phyloP scores from a whole-genome alignment of 1,140 invertebrate species.

The Heterodera schachtii region DNA sequence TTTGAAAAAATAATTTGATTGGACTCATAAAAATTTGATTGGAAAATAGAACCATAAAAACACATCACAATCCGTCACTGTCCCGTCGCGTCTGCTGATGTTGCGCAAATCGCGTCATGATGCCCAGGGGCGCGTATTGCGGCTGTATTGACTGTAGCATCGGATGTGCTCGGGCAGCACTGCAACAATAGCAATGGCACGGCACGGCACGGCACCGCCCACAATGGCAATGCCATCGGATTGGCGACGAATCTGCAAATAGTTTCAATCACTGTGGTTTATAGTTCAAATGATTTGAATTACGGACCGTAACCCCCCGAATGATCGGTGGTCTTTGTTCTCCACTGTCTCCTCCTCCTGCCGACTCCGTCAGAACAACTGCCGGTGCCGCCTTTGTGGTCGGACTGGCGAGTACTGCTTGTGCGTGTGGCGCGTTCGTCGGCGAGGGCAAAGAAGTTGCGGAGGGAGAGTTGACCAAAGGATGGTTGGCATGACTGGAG shows the following conservation, averaged over 20 bases:
- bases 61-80: constrained; percentile 1
- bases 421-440: constrained; percentile 46
- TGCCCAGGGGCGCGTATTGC: not conserved
- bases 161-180: not conserved
- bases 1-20: too few relatives aligned
- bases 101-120: constrained; percentile 18
- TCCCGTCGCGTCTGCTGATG: constrained; percentile 37
- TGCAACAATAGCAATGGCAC: constrained; percentile 19
- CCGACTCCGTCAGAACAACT: not conserved
- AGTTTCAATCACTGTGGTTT: not conserved
- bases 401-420: constrained; percentile 12
- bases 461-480: not conserved
- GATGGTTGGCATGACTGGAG: constrained; percentile 3
- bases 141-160: not conserved
- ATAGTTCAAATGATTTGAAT: too few relatives aligned
- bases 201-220: constrained; percentile 12
- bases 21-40: too few relatives aligned
- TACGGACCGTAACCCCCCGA: not conserved
- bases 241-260: constrained; percentile 16
- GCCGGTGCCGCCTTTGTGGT: not conserved
- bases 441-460: constrained; percentile 34
- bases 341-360: not conserved
- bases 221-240: constrained; percentile 28
- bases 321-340: not conserved
- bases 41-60: too few relatives aligned